These are phyloP conservation scores for Podocnemis expansa DNA, from an alignment of 2,113 vertebrate genomes.

Conservation along the genomic window DNA sequence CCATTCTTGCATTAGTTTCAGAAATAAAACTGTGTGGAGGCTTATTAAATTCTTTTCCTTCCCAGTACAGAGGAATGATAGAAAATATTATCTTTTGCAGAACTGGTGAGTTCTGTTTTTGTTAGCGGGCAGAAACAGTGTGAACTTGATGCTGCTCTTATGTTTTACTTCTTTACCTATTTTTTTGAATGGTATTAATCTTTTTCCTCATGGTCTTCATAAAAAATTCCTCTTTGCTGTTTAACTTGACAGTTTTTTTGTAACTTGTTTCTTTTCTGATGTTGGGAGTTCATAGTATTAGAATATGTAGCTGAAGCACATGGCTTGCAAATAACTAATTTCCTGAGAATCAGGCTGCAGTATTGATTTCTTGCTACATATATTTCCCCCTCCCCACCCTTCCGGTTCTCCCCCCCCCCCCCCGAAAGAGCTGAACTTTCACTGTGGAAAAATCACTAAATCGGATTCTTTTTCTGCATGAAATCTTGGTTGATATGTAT, in stretches of 20 bases:
- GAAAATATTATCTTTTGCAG: not conserved
- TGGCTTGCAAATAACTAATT: constrained; percentile 28
- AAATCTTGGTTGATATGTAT: not conserved
- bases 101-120: not conserved
- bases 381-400: not conserved
- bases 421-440: constrained; percentile 1
- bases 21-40: not conserved
- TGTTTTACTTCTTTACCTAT: not conserved
- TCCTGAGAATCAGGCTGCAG: constrained; percentile 28
- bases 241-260: not conserved
- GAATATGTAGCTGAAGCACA: not conserved
- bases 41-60: not conserved
- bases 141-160: not conserved
- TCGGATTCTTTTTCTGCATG: not conserved
- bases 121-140: not conserved
- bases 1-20: not conserved
- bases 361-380: constrained; percentile 18
- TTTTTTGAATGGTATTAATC: not conserved
- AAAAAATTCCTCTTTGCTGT: not conserved
- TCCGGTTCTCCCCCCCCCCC: not conserved
- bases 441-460: constrained; percentile 42
- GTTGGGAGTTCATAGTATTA: not conserved
- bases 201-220: not conserved
- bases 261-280: not conserved
- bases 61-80: not conserved